Base-by-base conservation (phyloP, 2,797 vertebrate species). In the Micropoecilia bifurca region DNA sequence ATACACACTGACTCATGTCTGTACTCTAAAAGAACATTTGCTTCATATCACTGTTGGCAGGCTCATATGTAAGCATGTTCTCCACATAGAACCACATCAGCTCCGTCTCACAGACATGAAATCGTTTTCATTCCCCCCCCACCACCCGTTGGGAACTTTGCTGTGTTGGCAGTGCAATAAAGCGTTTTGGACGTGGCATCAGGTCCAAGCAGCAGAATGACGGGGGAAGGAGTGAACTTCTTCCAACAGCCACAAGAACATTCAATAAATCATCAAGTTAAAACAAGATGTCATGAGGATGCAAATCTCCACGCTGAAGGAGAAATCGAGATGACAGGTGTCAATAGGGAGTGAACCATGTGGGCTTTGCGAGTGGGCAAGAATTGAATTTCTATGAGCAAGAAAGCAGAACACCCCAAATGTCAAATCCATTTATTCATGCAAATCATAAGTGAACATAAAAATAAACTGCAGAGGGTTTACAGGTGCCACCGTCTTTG, bases 341-440 rank as follows among this genome's bases (percentile, higher is more conserved):
- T 45, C 79, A 78, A 73, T 30, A 72, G 74, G 77, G 73, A 76
- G 71, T n/a, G 30, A 73, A 81, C 77, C 84, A 84, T 76, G 53
- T 45, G 61, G 55, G 75, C 69, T 76, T 77, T 45, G 63, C 14
- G 18, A 47, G 48, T 30, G 61, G 14, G 80, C 41, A 73, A 39
- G 69, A 77, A 71, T 47, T 39, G 47, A 41, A 81, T 79, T 74
- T 76, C 47, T 76, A 9, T 55, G 76, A 77, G 68, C 7, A 50
- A 78, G 48, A 55, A 71, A 43, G 0, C 80, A 89, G 18, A 85
- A 76, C 75, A 30, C 39, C 63, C 47, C 63, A 90, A 91, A 90
- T 90, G 91, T 90, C 80, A 93, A 91, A 90, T 91, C 78, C 59
- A 87, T 95, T 95, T 96, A 96, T 95, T 95, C 91, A 95, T 96